These are phyloP conservation scores for Athetis lepigone DNA, from an alignment of 2,888 invertebrate species.

Conservation along the genomic window DNA sequence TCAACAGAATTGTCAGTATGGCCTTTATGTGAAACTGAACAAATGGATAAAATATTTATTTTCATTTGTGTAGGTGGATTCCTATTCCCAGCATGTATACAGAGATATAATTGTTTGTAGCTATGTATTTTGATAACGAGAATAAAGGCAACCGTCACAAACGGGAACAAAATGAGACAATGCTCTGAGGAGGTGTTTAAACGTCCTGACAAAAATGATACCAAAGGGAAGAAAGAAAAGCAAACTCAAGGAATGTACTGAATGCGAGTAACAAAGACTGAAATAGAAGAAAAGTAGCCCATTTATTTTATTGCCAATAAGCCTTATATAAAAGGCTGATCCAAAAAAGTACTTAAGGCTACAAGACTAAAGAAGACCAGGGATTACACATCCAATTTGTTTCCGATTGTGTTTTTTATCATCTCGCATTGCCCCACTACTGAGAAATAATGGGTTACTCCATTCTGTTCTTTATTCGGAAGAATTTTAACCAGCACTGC, in stretches of 20 bases:
- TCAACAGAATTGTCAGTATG: conserved; percentile 2
- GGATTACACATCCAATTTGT: conserved; percentile 21
- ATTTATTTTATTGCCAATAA: conserved; percentile 41
- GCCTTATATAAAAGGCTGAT: conserved; percentile 28
- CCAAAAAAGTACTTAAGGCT: conserved; percentile 14
- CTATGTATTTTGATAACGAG: conserved; percentile 22
- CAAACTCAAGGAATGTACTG: conserved; percentile 10
- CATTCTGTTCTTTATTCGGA: conserved; percentile 1
- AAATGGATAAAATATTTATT: conserved; percentile 8
- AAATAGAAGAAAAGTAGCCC: conserved; percentile 28
- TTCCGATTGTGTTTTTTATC: conserved; percentile 9
- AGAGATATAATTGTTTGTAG: neutral
- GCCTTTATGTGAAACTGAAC: conserved; percentile 1
- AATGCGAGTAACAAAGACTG: conserved; percentile 20
- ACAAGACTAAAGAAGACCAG: conserved; percentile 12
- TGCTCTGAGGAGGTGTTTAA: conserved; percentile 26
- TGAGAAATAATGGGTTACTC: conserved; percentile 8
- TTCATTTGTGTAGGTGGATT: neutral
- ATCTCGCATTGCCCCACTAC: neutral
- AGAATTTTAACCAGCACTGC: neutral
- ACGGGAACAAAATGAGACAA: conserved; percentile 33
- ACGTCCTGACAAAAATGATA: conserved; percentile 34
- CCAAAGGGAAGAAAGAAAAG: conserved; percentile 17
- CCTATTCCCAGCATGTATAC: neutral
- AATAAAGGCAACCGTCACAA: conserved; percentile 19